Percentiles rank a stretch among this genome's conserved stretches.
Evolutionary conservation across 2,113 vertebrate species (phyloP).

Genomic region (Polypterus senegalus): DNA sequence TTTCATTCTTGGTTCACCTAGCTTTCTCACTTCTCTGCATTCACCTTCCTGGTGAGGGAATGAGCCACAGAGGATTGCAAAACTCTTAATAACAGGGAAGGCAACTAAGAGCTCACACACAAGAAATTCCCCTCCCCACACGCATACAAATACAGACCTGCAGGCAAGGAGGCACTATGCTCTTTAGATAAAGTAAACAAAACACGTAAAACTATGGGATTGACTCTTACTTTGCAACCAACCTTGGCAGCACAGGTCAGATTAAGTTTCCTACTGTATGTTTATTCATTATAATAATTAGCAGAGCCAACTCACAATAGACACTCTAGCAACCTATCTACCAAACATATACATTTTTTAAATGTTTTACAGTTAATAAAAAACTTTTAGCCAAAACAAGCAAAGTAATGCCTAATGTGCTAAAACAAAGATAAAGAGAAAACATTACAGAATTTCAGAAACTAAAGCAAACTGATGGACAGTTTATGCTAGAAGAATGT

Average conservation of each 20-base stretch:
- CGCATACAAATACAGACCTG: not conserved
- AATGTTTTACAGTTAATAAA: not conserved
- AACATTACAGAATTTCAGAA: too few relatives aligned
- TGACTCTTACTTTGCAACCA: slow-evolving; percentile 9
- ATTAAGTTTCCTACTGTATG: too few relatives aligned
- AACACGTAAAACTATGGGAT: not conserved
- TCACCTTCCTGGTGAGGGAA: not conserved
- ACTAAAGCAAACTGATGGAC: too few relatives aligned
- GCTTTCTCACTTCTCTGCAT: slow-evolving; percentile 1
- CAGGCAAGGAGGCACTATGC: slow-evolving; percentile 4
- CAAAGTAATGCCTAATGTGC: too few relatives aligned
- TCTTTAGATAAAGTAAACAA: slow-evolving; percentile 8
- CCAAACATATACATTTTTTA: not conserved
- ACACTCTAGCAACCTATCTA: not conserved
- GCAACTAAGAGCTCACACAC: slow-evolving; percentile 7
- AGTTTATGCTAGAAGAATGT: too few relatives aligned
- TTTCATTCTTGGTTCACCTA: slow-evolving; percentile 13
- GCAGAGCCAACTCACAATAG: not conserved
- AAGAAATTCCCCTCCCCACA: not conserved
- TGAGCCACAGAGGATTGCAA: not conserved
- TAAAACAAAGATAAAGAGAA: too few relatives aligned
- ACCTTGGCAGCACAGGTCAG: not conserved
- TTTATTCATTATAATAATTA: not conserved
- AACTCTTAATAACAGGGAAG: not conserved
- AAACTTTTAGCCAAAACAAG: not conserved